A percentile compares a stretch with the other conserved stretches of the same genome.
Evolutionary conservation across 2,888 invertebrate species (phyloP).

Genomic region (Cephus spinipes): DNA sequence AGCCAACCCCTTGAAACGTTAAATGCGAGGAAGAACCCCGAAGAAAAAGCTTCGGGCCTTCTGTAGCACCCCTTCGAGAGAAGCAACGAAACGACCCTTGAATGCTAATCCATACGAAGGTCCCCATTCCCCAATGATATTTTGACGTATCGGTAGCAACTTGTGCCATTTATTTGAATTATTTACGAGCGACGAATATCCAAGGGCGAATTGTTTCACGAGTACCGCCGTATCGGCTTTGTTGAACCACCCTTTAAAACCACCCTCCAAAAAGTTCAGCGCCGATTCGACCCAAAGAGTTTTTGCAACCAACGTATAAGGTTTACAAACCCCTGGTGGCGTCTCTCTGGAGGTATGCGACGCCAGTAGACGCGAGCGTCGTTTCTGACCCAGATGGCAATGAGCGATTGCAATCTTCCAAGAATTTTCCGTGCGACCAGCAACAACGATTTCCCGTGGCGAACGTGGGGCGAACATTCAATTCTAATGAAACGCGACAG

Average conservation of each 20-base stretch:
- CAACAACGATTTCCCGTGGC: background rate
- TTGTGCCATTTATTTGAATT: slow-evolving; percentile 29
- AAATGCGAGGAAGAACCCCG: background rate
- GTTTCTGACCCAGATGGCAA: background rate
- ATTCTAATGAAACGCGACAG: background rate
- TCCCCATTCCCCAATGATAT: slow-evolving; percentile 34
- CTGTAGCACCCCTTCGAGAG: slow-evolving; percentile 20
- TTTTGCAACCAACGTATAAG: background rate
- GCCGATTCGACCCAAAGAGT: background rate
- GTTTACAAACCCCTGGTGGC: background rate
- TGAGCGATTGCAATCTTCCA: background rate
- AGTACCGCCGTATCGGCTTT: background rate
- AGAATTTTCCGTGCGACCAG: background rate
- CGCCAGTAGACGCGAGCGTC: background rate
- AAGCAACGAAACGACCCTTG: slow-evolving; percentile 38
- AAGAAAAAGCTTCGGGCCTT: background rate
- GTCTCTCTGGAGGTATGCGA: background rate
- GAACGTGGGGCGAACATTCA: background rate
- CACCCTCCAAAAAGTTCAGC: background rate
- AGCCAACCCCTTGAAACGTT: background rate
- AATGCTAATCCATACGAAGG: slow-evolving; percentile 40
- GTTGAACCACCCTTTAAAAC: background rate
- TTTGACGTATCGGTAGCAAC: slow-evolving; percentile 36
- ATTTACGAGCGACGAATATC: slow-evolving; percentile 47
- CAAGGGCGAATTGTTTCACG: slow-evolving; percentile 30